These are phyloP conservation scores for Poecilia picta DNA, from an alignment of 2,797 vertebrate genomes.

Conservation along the genomic window DNA sequence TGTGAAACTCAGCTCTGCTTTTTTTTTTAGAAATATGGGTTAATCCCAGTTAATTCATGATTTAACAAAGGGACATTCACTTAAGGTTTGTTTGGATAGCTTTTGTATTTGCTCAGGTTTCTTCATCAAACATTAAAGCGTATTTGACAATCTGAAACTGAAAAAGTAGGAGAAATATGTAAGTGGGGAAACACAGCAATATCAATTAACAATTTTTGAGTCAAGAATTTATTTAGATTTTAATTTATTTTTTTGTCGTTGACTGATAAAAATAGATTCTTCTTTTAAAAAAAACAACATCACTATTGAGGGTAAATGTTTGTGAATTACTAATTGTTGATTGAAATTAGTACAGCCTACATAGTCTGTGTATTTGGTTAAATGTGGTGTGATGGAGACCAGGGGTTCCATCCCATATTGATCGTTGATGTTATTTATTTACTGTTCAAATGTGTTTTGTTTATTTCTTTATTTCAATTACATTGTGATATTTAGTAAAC, in stretches of 20 bases:
- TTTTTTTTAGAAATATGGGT: neutral
- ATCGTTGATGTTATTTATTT: no score
- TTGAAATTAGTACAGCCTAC: neutral
- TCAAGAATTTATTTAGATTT: no score
- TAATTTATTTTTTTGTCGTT: accelerated
- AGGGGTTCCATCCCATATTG: no score
- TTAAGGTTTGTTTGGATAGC: neutral
- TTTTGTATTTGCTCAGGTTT: neutral
- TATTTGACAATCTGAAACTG: no score
- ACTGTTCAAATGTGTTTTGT: no score
- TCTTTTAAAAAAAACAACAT: neutral
- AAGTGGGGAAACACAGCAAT: neutral
- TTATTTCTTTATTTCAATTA: no score
- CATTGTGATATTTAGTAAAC: no score
- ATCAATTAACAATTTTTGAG: neutral
- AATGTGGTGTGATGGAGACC: no score
- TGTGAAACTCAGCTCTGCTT: neutral
- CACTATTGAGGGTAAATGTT: neutral
- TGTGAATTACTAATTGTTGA: no score
- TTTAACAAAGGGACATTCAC: neutral
- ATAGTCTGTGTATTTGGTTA: no score
- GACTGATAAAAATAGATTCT: neutral
- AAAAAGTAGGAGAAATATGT: no score
- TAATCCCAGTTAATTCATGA: neutral
- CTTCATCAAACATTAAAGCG: neutral